A percentile compares a stretch with the other conserved stretches of the same genome.
Conservation (phyloP, 1,140 invertebrate genomes). For the Odontomachus brunneus region DNA sequence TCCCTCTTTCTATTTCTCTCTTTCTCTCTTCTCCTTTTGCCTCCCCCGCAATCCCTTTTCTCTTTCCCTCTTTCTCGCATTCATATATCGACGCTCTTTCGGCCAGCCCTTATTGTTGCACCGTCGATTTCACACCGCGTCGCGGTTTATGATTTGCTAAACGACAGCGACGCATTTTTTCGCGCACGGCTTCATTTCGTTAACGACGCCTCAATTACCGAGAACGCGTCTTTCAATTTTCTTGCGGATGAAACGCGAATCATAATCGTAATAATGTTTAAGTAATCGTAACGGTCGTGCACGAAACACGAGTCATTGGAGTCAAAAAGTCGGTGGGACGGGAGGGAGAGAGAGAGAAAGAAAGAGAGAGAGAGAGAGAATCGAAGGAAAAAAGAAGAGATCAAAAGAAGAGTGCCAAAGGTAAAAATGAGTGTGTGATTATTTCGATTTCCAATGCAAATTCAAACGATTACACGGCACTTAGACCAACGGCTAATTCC, state of each 20-base stretch:
- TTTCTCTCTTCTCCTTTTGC: slow-evolving; percentile 6
- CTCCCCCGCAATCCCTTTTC: slow-evolving; percentile 10
- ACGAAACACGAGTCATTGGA: slow-evolving; percentile 5
- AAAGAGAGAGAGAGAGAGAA: background rate
- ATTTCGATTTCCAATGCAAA: background rate
- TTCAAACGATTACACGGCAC: background rate
- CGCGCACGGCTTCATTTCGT: slow-evolving; percentile 48
- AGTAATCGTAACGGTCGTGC: slow-evolving; percentile 2
- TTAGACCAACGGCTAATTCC: slow-evolving; percentile 11
- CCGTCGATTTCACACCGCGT: slow-evolving; percentile 64
- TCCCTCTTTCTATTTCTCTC: slow-evolving; percentile 42
- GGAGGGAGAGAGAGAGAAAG: no score
- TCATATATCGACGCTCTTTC: slow-evolving; percentile 30
- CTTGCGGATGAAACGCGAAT: background rate
- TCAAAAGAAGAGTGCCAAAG: background rate
- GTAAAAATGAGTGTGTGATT: slow-evolving; percentile 6
- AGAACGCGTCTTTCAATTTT: background rate
- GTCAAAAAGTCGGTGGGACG: background rate
- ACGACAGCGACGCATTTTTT: slow-evolving; percentile 46
- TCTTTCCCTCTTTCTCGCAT: slow-evolving; percentile 27
- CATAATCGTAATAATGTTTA: background rate
- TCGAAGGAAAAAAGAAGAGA: no score
- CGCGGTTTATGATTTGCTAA: slow-evolving; percentile 49
- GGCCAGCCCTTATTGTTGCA: slow-evolving; percentile 59
- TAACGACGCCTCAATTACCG: slow-evolving; percentile 2